Conservation (phyloP, 2,797 vertebrate species). For the Hemibagrus guttatus region DNA sequence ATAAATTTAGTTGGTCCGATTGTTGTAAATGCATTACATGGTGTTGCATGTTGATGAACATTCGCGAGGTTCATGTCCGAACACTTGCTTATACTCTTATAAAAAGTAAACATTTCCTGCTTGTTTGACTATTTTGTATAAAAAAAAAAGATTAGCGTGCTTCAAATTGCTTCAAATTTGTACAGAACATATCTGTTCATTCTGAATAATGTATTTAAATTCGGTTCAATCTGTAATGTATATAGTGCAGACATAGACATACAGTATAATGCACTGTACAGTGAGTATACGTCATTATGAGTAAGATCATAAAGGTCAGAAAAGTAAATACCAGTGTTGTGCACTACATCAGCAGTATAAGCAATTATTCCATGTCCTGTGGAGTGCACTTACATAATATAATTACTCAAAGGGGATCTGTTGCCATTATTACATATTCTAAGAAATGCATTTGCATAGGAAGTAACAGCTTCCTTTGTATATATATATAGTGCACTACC, state of each 20-base stretch:
- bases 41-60: neutral
- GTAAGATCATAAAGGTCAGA: neutral
- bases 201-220: neutral
- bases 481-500: neutral
- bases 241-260: neutral
- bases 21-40: neutral
- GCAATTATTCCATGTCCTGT: neutral
- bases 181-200: neutral
- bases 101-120: neutral
- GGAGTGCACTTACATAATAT: neutral
- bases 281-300: neutral
- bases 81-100: neutral
- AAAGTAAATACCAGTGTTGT: neutral
- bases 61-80: neutral
- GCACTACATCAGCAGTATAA: neutral
- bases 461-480: slow-evolving; percentile 10
- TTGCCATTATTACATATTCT: neutral
- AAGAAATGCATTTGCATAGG: neutral
- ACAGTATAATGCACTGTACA: too few relatives aligned
- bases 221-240: neutral
- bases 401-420: neutral
- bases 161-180: neutral
- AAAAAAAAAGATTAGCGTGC: neutral
- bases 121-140: neutral
- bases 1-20: neutral